These are phyloP conservation scores for Drosophila quadrilineata DNA, from an alignment of 1,140 invertebrate genomes.

Conservation along the genomic window DNA sequence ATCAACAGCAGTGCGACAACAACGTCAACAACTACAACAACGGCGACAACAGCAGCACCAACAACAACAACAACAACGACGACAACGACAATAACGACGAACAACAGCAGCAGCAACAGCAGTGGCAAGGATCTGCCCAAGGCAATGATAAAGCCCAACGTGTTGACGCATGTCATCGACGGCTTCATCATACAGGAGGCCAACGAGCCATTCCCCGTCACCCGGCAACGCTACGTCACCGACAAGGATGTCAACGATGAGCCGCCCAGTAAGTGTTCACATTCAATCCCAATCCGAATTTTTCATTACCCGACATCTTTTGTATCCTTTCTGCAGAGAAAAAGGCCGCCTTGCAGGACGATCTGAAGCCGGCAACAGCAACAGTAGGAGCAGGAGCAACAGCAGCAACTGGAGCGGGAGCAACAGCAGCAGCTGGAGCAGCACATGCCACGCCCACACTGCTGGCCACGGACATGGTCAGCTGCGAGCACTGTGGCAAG, in stretches of 20 bases:
- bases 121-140: slow-evolving; percentile 89
- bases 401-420: not conserved
- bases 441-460: slow-evolving; percentile 4
- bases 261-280: slow-evolving; percentile 83
- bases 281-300: not conserved
- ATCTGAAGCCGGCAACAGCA: slow-evolving; percentile 31
- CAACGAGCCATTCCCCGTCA: slow-evolving; percentile 93
- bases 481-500: slow-evolving; percentile 91
- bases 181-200: slow-evolving; percentile 98
- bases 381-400: slow-evolving; percentile 7
- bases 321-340: slow-evolving; percentile 69
- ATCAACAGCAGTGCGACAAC: slow-evolving; percentile 9
- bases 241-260: slow-evolving; percentile 85
- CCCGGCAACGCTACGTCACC: slow-evolving; percentile 83
- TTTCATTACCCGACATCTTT: not conserved
- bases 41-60: slow-evolving; percentile 30
- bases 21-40: slow-evolving; percentile 32
- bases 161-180: slow-evolving; percentile 97
- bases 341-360: slow-evolving; percentile 74
- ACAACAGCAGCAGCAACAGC: slow-evolving; percentile 24
- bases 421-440: not conserved
- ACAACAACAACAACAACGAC: slow-evolving; percentile 9
- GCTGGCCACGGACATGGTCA: slow-evolving; percentile 83
- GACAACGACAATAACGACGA: slow-evolving; percentile 3
- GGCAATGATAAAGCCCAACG: slow-evolving; percentile 97